These are phyloP conservation scores for Lamprotornis superbus DNA, from an alignment of 2,113 vertebrate species.

Conservation along the genomic window DNA sequence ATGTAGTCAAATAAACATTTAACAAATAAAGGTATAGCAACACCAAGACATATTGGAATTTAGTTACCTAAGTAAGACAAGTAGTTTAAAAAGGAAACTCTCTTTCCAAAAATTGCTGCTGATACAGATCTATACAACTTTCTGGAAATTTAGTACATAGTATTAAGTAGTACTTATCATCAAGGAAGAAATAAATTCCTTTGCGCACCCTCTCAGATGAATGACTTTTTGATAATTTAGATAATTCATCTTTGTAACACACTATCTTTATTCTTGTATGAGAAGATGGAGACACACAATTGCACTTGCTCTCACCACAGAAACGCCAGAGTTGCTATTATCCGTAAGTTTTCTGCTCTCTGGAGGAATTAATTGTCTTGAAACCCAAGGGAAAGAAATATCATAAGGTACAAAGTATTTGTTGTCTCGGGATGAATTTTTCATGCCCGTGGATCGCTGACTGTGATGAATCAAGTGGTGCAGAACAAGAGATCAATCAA, in stretches of 20 bases:
- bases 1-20: neutral
- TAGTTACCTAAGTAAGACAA: neutral
- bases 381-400: slow-evolving; percentile 8
- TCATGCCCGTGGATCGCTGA: slow-evolving; percentile 1
- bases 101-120: neutral
- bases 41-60: neutral
- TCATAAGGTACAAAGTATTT: neutral
- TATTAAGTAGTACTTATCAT: neutral
- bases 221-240: neutral
- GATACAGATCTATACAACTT: neutral
- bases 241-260: neutral
- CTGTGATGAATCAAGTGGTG: slow-evolving; percentile 8
- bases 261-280: neutral
- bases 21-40: neutral
- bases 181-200: neutral
- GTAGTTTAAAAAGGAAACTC: neutral
- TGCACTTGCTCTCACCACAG: neutral
- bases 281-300: neutral
- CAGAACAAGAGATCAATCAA: slow-evolving; percentile 42
- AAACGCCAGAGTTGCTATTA: neutral
- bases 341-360: neutral
- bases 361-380: slow-evolving; percentile 2
- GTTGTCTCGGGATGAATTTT: slow-evolving; percentile 31
- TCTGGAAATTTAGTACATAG: neutral
- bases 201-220: neutral